Percentiles rank a stretch among this genome's conserved stretches.
Evolutionary conservation across 2,888 invertebrate species (phyloP).

Genomic region (Achlya flavicornis): DNA sequence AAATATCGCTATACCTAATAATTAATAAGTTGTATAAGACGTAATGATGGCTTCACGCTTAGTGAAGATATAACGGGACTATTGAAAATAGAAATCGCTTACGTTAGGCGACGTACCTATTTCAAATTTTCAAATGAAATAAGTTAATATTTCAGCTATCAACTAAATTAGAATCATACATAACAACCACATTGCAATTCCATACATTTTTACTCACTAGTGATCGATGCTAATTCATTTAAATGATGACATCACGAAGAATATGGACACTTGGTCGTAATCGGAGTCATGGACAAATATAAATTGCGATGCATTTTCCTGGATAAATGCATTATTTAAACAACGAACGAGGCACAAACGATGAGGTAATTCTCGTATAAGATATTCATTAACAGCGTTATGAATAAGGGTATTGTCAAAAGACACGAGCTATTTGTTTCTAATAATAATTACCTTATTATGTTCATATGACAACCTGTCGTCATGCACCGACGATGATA

Average conservation of each 20-base stretch:
- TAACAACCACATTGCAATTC: too few species aligned
- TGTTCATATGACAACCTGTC: constrained; percentile 70
- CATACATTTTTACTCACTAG: neutral
- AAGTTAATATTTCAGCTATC: too few species aligned
- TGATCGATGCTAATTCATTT: neutral
- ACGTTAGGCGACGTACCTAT: neutral
- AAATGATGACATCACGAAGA: neutral
- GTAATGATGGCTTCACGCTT: constrained; percentile 22
- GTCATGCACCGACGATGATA: constrained; percentile 84
- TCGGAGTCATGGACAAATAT: neutral
- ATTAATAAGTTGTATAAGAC: constrained; percentile 23
- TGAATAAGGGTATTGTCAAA: constrained; percentile 25
- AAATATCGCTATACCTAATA: constrained; percentile 23
- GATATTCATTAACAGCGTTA: constrained; percentile 21
- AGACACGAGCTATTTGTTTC: constrained; percentile 14
- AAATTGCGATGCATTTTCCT: constrained; percentile 9
- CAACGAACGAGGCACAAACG: neutral
- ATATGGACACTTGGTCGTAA: neutral
- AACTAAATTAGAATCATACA: too few species aligned
- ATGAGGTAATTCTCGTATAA: constrained; percentile 7
- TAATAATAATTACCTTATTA: constrained; percentile 65
- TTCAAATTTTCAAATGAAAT: too few species aligned
- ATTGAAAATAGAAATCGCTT: neutral
- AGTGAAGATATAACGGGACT: neutral
- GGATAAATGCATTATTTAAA: constrained; percentile 5